Conservation (phyloP, 1,140 invertebrate genomes). For the Eueides isabella region DNA sequence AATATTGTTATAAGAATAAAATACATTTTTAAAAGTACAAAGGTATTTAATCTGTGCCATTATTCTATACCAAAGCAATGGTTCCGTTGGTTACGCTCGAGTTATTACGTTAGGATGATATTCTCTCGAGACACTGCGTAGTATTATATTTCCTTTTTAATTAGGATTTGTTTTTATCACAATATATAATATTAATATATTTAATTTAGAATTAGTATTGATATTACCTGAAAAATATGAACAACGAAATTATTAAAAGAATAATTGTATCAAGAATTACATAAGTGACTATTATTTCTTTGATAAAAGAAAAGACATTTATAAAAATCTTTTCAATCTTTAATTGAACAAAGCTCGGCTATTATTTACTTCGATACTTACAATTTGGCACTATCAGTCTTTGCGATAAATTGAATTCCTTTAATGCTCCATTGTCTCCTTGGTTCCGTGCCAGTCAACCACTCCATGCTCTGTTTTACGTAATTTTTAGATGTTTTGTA, state of each 20-base stretch:
- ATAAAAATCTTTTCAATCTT: constrained; percentile 10
- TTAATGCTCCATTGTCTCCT: constrained; percentile 30
- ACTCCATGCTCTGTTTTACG: constrained; percentile 23
- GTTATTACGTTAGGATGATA: constrained; percentile 15
- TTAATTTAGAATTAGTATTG: neutral
- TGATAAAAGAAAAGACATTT: neutral
- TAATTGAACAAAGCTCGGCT: constrained; percentile 37
- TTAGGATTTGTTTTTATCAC: constrained; percentile 1
- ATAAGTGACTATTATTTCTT: neutral
- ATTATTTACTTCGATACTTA: constrained; percentile 37
- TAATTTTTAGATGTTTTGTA: neutral
- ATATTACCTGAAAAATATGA: too few species aligned
- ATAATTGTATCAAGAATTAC: neutral
- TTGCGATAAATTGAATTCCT: constrained; percentile 39
- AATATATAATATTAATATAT: neutral
- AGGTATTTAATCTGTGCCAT: too few species aligned
- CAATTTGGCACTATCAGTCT: constrained; percentile 42
- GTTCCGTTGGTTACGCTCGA: constrained; percentile 28
- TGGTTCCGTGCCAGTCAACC: constrained; percentile 38
- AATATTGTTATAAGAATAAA: too few species aligned
- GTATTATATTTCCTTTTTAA: constrained; percentile 24
- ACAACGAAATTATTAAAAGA: neutral
- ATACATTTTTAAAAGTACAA: too few species aligned
- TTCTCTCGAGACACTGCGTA: constrained; percentile 14
- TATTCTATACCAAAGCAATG: too few species aligned